Base-by-base conservation (phyloP, 2,888 invertebrate genomes). In the Andrena dorsata region DNA sequence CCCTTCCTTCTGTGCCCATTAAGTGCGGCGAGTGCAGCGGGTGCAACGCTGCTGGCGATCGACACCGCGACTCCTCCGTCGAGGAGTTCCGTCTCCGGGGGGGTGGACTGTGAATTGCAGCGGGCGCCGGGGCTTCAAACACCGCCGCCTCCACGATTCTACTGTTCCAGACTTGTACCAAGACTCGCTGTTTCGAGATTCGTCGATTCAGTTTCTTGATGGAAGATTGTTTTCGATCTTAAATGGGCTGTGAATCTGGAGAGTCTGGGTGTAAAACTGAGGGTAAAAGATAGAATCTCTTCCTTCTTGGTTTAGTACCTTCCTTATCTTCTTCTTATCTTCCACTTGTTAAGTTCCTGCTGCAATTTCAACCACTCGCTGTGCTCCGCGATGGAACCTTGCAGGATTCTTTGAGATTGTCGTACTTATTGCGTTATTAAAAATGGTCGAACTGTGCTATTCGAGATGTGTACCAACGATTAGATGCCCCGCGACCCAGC, bases 21-120 rank as follows among this genome's bases (percentile, higher is more conserved):
- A 79, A 83, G 53, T 41, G 69, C 71, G 58, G 76, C 63, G 73
- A 47, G 70, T 47, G 73, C 56, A 20, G 51, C 53, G 82, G 8
- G 53, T 74, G 71, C 61, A 51, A 47, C 61, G 47, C 61, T 61
- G 61, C 61, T 10, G 20, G 49, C 71, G 60, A 71, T 51, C 60
- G 61, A 51, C 71, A 32, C 26, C 60, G 49, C 41, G 70, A 47
- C 70, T 58, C 35, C 23, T 35, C 23, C 13, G 2, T 41, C 35
- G 35, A 28, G 28, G n/a, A 56, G 69, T 60, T 58, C 41, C 58
- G 23, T 56, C 69, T 68, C 53, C 26, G 7, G 41, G 26, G 68
- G 69, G 56, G 16, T 56, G 35, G 63, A 41, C 16, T 26, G 35
- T 16, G 26, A 26, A 56, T 23, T 26, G 23, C n/a, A 7, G 56